These are phyloP conservation scores for Drosophila busckii DNA, from an alignment of 1,140 invertebrate genomes.

Conservation along the genomic window DNA sequence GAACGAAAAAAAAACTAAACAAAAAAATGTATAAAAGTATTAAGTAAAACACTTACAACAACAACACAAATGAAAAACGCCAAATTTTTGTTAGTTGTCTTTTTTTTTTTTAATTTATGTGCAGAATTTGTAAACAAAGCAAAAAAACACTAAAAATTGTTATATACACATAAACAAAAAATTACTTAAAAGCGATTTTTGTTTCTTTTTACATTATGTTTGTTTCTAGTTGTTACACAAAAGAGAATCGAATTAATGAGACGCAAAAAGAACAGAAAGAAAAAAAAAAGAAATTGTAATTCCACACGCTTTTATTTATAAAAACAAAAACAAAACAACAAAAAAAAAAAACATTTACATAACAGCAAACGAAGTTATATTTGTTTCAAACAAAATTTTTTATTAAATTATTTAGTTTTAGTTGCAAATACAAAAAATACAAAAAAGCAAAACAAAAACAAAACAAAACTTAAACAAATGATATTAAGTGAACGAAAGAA, in stretches of 20 bases:
- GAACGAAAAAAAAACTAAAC: slow-evolving; percentile 7
- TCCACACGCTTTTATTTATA: slow-evolving; percentile 78
- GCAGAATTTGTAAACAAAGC: slow-evolving; percentile 16
- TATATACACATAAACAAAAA: slow-evolving; percentile 20
- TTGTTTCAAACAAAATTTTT: slow-evolving; percentile 56
- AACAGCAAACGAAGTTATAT: slow-evolving; percentile 30
- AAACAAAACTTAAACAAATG: slow-evolving; percentile 27
- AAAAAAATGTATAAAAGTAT: slow-evolving; percentile 22
- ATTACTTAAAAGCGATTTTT: slow-evolving; percentile 16
- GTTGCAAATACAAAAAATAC: slow-evolving; percentile 16
- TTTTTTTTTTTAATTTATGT: slow-evolving; percentile 16
- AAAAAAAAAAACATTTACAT: slow-evolving; percentile 33
- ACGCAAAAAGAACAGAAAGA: slow-evolving; percentile 11
- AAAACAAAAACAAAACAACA: slow-evolving; percentile 12
- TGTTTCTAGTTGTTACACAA: slow-evolving; percentile 56
- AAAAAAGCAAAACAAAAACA: not conserved
- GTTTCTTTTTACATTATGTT: slow-evolving; percentile 51
- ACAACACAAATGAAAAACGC: slow-evolving; percentile 16
- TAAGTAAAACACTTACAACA: slow-evolving; percentile 16
- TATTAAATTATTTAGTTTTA: slow-evolving; percentile 36
- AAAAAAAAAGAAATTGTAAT: slow-evolving; percentile 64
- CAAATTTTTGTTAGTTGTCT: slow-evolving; percentile 17
- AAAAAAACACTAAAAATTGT: slow-evolving; percentile 29
- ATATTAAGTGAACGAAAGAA: slow-evolving; percentile 46
- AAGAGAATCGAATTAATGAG: too few species aligned